phyloP scores from a whole-genome alignment of 2,888 invertebrate species.

The Holacanthella duospinosa region DNA sequence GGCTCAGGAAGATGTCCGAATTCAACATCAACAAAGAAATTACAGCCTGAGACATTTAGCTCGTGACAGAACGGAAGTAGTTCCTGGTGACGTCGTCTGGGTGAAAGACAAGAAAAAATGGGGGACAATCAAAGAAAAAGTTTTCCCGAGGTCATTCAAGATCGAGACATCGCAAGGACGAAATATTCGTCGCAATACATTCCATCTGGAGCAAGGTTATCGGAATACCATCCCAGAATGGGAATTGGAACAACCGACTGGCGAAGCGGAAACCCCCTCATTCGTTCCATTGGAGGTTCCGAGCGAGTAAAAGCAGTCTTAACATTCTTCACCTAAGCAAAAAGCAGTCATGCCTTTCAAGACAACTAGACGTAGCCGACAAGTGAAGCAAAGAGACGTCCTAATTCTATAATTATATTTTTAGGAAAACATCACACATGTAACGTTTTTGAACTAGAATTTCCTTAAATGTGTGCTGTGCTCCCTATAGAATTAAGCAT shows the following conservation, averaged over 20 bases:
- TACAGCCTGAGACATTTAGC: slow-evolving; percentile 25
- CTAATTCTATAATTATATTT: too few relatives aligned
- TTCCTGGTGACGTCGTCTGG: slow-evolving; percentile 29
- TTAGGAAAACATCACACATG: too few relatives aligned
- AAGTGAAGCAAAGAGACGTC: too few relatives aligned
- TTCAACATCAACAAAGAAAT: slow-evolving; percentile 21
- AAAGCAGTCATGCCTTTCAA: too few relatives aligned
- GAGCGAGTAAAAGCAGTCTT: too few relatives aligned
- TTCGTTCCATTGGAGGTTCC: not conserved
- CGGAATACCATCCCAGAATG: not conserved
- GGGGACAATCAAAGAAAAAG: not conserved
- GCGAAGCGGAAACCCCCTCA: not conserved
- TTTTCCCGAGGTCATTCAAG: not conserved
- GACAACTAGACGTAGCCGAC: too few relatives aligned
- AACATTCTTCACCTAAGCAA: too few relatives aligned
- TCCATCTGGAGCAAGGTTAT: not conserved
- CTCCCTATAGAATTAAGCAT: too few relatives aligned
- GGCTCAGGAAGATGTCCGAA: slow-evolving; percentile 17
- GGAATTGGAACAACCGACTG: not conserved
- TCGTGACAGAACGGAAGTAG: slow-evolving; percentile 16
- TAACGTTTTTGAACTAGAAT: too few relatives aligned
- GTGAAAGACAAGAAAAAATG: slow-evolving; percentile 19
- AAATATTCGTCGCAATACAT: not conserved
- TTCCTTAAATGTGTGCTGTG: too few relatives aligned
- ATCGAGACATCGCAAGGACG: not conserved